Evolutionary conservation across 2,888 invertebrate genomes (phyloP).

Genomic region (Stenodema calcarata): DNA sequence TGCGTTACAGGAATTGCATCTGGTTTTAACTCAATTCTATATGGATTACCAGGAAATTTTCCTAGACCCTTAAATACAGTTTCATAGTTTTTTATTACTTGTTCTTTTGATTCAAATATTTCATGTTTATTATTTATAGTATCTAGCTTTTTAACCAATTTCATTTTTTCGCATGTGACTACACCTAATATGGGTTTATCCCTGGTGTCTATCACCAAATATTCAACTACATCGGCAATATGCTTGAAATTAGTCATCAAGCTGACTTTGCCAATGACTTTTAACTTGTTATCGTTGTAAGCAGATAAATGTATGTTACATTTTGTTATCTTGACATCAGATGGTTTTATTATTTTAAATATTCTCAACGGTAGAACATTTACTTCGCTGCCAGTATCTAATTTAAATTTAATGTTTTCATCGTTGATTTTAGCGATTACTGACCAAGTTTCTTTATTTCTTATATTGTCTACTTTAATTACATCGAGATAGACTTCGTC

Average conservation of each 20-base stretch:
- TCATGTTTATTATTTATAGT: background rate
- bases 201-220: background rate
- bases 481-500: no score
- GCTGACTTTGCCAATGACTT: background rate
- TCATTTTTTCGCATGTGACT: constrained; percentile 19
- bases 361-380: constrained; percentile 39
- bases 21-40: constrained; percentile 51
- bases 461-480: no score
- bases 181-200: constrained; percentile 30
- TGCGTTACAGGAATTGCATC: constrained; percentile 46
- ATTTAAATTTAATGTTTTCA: constrained; percentile 27
- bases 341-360: background rate
- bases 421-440: constrained; percentile 5
- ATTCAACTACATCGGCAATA: background rate
- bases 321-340: background rate
- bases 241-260: background rate
- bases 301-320: background rate
- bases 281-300: background rate
- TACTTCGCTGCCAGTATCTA: constrained; percentile 42
- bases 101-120: background rate
- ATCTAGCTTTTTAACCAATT: constrained; percentile 38
- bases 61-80: background rate
- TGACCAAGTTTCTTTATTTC: background rate
- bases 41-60: background rate
- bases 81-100: background rate